These are phyloP conservation scores for Epinotia nisella DNA, from an alignment of 2,888 invertebrate genomes.

Conservation along the genomic window DNA sequence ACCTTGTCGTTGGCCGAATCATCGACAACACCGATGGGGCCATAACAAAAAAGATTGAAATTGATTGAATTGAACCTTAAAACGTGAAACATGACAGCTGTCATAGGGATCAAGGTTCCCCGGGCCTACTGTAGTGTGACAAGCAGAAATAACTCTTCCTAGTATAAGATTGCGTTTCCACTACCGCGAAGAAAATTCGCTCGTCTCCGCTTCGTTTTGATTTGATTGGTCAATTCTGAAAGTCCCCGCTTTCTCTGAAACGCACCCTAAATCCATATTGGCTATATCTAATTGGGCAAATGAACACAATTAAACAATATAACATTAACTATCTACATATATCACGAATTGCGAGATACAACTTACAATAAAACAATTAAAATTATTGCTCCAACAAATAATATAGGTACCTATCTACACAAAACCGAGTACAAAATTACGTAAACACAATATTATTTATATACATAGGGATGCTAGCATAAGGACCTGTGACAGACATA, in stretches of 20 bases:
- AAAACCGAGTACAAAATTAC: constrained; percentile 23
- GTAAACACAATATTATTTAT: constrained; percentile 16
- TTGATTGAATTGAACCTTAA: too few species aligned
- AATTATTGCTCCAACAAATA: constrained; percentile 39
- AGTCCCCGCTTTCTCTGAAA: neutral
- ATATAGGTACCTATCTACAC: constrained; percentile 10
- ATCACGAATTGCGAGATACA: constrained; percentile 37
- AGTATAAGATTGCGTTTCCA: neutral
- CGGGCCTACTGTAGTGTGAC: too few species aligned
- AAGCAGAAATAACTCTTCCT: neutral
- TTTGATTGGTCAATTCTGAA: too few species aligned
- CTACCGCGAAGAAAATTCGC: too few species aligned
- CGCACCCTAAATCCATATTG: neutral
- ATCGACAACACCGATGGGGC: too few species aligned
- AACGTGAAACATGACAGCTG: too few species aligned
- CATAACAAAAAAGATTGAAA: too few species aligned
- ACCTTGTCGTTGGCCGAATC: too few species aligned
- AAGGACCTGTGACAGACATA: neutral
- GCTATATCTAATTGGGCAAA: constrained; percentile 16
- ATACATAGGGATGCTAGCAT: constrained; percentile 19
- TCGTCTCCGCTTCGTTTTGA: too few species aligned
- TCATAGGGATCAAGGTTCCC: too few species aligned
- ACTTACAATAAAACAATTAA: constrained; percentile 12
- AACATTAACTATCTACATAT: constrained; percentile 24
- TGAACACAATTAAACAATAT: constrained; percentile 29